Conservation (phyloP, 2,888 invertebrate genomes). For the Hypsopygia costalis region DNA sequence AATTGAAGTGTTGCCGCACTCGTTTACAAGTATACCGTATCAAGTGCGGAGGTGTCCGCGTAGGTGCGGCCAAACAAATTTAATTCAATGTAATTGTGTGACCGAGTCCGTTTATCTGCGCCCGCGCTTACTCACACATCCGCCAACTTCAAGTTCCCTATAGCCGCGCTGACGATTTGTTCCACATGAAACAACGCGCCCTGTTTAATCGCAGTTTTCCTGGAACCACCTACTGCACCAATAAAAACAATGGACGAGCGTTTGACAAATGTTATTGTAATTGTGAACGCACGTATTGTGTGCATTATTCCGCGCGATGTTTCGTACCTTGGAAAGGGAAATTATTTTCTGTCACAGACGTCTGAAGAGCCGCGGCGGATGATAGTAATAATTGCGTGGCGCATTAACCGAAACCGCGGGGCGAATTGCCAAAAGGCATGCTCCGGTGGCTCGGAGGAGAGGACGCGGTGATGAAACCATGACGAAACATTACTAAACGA, state of each 20-base stretch:
- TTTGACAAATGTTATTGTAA: too few relatives aligned
- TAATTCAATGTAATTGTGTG: not conserved
- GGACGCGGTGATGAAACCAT: constrained; percentile 1
- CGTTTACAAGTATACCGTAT: too few relatives aligned
- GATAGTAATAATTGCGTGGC: not conserved
- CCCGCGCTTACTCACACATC: not conserved
- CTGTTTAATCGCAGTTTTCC: not conserved
- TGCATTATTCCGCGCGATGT: not conserved
- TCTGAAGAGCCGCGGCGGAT: not conserved
- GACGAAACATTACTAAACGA: not conserved
- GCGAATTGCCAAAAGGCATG: constrained; percentile 5
- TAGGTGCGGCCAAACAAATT: too few relatives aligned
- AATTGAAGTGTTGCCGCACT: too few relatives aligned
- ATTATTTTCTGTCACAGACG: not conserved
- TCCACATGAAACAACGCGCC: not conserved
- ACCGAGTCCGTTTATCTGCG: not conserved
- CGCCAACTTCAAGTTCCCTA: not conserved
- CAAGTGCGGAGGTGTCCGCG: too few relatives aligned
- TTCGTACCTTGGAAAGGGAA: not conserved
- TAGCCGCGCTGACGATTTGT: not conserved
- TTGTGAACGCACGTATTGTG: not conserved
- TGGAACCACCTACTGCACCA: not conserved
- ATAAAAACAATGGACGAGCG: not conserved
- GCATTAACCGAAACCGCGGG: not conserved
- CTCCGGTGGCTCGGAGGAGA: not conserved